A percentile compares a stretch with the other conserved stretches of the same genome.
Evolutionary conservation across 2,113 vertebrate genomes (phyloP).

Genomic region (Opisthocomus hoazin): DNA sequence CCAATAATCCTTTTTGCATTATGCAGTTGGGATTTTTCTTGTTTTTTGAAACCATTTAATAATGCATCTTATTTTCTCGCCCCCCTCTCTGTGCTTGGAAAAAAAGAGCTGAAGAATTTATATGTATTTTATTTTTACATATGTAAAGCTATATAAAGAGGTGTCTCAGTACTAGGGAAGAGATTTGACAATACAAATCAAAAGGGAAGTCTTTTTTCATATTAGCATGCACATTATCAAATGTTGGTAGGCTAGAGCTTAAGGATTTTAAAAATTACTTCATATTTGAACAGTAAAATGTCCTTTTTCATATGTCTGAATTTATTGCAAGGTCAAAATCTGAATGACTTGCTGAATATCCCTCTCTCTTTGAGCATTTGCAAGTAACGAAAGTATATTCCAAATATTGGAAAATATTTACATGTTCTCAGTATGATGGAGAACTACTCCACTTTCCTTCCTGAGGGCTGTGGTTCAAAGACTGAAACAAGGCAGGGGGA

Average conservation of each 20-base stretch:
- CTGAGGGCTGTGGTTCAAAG: neutral
- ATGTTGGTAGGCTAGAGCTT: neutral
- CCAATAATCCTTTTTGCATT: neutral
- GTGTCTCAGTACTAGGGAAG: neutral
- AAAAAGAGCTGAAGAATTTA: neutral
- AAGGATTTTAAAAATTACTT: neutral
- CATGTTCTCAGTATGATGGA: neutral
- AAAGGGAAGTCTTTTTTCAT: neutral
- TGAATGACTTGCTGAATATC: neutral
- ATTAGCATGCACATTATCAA: neutral
- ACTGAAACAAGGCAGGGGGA: neutral
- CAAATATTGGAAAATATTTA: neutral
- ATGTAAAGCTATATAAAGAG: neutral
- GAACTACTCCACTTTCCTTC: neutral
- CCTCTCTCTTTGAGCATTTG: neutral
- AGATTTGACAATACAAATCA: neutral
- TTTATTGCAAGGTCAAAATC: neutral
- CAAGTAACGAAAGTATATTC: neutral
- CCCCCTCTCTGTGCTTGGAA: neutral
- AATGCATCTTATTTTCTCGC: neutral
- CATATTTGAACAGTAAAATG: neutral
- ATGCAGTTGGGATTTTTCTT: neutral
- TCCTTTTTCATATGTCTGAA: neutral
- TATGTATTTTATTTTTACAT: neutral
- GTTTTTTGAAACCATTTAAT: neutral